Evolutionary conservation across 2,113 vertebrate species (phyloP).

Genomic region (Hippocampus abdominalis): DNA sequence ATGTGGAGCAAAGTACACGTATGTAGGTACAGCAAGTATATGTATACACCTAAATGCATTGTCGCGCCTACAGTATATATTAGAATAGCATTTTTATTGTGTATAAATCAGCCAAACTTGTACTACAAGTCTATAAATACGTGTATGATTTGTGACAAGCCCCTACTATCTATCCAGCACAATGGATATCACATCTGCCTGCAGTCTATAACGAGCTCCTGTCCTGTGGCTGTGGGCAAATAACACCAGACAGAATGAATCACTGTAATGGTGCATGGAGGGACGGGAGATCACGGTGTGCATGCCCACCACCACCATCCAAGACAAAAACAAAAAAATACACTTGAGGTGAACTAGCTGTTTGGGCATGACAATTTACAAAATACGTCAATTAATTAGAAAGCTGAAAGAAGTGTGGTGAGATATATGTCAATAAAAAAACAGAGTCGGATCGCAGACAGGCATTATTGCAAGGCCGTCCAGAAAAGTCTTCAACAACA

Average conservation of each 20-base stretch:
- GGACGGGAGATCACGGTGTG: slow-evolving; percentile 12
- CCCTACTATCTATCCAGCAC: slow-evolving; percentile 26
- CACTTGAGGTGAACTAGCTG: slow-evolving; percentile 1
- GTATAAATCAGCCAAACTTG: slow-evolving; percentile 19
- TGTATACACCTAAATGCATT: slow-evolving; percentile 17
- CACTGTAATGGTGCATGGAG: slow-evolving; percentile 29
- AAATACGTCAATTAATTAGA: neutral
- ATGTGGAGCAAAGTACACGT: slow-evolving; percentile 11
- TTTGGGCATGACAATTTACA: slow-evolving; percentile 1
- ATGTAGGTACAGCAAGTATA: neutral
- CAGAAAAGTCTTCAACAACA: neutral
- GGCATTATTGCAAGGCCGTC: too few relatives aligned
- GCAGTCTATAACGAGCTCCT: slow-evolving; percentile 54
- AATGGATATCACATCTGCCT: slow-evolving; percentile 51
- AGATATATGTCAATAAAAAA: too few relatives aligned
- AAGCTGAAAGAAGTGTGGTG: neutral
- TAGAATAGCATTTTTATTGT: slow-evolving; percentile 30
- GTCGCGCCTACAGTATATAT: slow-evolving; percentile 13
- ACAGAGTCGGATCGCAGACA: too few relatives aligned
- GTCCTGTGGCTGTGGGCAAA: slow-evolving; percentile 52
- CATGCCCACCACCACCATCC: slow-evolving; percentile 8
- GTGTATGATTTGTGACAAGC: slow-evolving; percentile 6
- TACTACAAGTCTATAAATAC: slow-evolving; percentile 16
- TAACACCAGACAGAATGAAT: slow-evolving; percentile 35
- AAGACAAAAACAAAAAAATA: slow-evolving; percentile 10